A percentile compares a stretch with the other conserved stretches of the same genome.
Evolutionary conservation across 2,113 vertebrate genomes (phyloP).

Genomic region (Ciconia maguari): DNA sequence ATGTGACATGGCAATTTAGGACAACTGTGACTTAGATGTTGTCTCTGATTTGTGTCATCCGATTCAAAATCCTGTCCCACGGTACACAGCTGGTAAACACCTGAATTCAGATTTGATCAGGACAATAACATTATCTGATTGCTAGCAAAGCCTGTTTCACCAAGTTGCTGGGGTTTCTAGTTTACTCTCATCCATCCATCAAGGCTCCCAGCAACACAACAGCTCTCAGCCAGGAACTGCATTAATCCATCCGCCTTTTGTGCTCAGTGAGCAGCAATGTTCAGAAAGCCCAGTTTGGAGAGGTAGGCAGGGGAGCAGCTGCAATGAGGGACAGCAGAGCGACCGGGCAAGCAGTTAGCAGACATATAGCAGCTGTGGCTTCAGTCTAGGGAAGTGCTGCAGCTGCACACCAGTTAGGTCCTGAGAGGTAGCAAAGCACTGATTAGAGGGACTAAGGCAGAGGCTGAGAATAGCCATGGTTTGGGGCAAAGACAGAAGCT

Average conservation of each 20-base stretch:
- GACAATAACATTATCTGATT: not conserved
- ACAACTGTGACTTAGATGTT: not conserved
- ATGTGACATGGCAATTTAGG: not conserved
- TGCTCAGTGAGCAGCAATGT: not conserved
- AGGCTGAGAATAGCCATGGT: not conserved
- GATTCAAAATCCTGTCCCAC: not conserved
- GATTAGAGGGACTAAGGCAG: not conserved
- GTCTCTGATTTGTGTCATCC: not conserved
- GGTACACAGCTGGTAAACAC: not conserved
- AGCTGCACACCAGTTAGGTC: not conserved
- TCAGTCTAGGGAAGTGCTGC: not conserved
- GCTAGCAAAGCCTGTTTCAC: not conserved
- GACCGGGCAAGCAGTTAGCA: not conserved
- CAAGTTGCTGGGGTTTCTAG: not conserved
- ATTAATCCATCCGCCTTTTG: not conserved
- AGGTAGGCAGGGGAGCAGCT: not conserved
- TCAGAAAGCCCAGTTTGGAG: not conserved
- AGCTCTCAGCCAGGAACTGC: not conserved
- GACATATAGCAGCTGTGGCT: not conserved
- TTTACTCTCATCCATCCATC: not conserved
- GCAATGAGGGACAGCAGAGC: accelerated
- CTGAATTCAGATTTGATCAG: not conserved
- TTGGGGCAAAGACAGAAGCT: not conserved
- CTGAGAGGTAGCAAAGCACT: not conserved
- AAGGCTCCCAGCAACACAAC: not conserved